Evolutionary conservation across 2,888 invertebrate genomes (phyloP).

Genomic region (Operophtera brumata): DNA sequence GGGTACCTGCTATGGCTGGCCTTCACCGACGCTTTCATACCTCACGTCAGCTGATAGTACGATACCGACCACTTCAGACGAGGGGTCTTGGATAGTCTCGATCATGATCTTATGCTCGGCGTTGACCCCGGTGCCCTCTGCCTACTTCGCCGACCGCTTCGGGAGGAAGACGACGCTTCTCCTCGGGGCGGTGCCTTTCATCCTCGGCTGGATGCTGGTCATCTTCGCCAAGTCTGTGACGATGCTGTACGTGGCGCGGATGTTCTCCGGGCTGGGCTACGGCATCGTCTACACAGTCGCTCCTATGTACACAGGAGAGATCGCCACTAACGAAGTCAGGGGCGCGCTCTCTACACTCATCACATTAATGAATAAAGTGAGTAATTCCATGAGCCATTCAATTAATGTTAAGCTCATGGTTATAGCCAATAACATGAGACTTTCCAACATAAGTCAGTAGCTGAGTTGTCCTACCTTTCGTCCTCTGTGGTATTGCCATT

Average conservation of each 20-base stretch:
- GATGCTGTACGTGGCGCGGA: slow-evolving; percentile 80
- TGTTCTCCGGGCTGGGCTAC: slow-evolving; percentile 83
- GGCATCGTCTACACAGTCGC: slow-evolving; percentile 82
- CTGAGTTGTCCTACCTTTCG: not conserved
- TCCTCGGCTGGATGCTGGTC: slow-evolving; percentile 83
- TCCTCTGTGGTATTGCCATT: too few species aligned
- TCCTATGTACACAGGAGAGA: slow-evolving; percentile 83
- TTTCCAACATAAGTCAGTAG: not conserved
- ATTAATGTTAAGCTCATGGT: not conserved
- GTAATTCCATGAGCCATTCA: slow-evolving; percentile 27
- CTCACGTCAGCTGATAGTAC: slow-evolving; percentile 67
- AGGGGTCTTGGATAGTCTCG: slow-evolving; percentile 83
- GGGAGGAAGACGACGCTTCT: slow-evolving; percentile 86
- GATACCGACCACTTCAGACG: slow-evolving; percentile 72
- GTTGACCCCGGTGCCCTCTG: slow-evolving; percentile 82
- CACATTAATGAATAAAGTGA: slow-evolving; percentile 80
- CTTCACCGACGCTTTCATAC: slow-evolving; percentile 81
- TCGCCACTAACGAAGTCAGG: slow-evolving; percentile 81
- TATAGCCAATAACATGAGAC: slow-evolving; percentile 22
- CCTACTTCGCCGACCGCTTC: slow-evolving; percentile 82
- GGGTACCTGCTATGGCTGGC: slow-evolving; percentile 82
- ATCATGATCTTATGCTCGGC: slow-evolving; percentile 84
- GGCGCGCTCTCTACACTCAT: slow-evolving; percentile 83
- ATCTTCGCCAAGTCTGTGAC: slow-evolving; percentile 79
- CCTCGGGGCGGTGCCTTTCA: slow-evolving; percentile 81